Base-by-base conservation (phyloP, 2,113 vertebrate genomes). In the Pardalotus punctatus region DNA sequence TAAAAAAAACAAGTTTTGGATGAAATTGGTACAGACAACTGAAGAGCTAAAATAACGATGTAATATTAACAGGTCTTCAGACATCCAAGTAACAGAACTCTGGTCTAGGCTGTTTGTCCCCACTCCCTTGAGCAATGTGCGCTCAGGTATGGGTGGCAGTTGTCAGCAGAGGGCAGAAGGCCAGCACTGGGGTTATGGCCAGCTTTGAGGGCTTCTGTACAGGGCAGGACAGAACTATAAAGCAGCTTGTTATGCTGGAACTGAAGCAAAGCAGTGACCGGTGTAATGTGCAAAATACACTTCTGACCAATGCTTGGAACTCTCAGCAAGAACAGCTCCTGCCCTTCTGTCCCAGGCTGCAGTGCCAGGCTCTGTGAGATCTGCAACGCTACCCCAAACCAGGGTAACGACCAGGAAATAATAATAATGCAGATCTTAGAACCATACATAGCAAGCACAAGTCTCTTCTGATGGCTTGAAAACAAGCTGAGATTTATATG, bases 61-160 rank as follows among this genome's bases (percentile, higher is more conserved):
- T 42, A 36, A 0, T 5, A 36, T 54, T 18, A 71, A 38, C 38
- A 76, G 17, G 11, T n/a, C 35, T 90, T 43, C 61, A 43, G 38
- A 36, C 5, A 56, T 4, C 18, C 28, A 58, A 50, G 45, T 20
- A 33, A 48, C 23, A 60, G 21, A 73, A 9, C 11, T 38, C 9
- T 0, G 16, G 16, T 11, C 15, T 10, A n/a, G 58, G 57, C 53
- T 69, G 38, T 33, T 74, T 6, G 5, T 48, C 24, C 51, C 24
- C 22, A 18, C 23, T 33, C 7, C 31, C 24, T 14, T 31, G 31
- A 29, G 61, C 73, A 48, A 17, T 16, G 3, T 13, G 25, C 14
- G 2, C 33, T 51, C 0, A 5, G 45, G 9, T 8, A 31, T 0
- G 5, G 45, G 28, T 16, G 25, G 35, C 29, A 35, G 12, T 0